A percentile compares a stretch with the other conserved stretches of the same genome.
Conservation (phyloP, 2,113 vertebrate species). For the Nycticryphes semicollaris region DNA sequence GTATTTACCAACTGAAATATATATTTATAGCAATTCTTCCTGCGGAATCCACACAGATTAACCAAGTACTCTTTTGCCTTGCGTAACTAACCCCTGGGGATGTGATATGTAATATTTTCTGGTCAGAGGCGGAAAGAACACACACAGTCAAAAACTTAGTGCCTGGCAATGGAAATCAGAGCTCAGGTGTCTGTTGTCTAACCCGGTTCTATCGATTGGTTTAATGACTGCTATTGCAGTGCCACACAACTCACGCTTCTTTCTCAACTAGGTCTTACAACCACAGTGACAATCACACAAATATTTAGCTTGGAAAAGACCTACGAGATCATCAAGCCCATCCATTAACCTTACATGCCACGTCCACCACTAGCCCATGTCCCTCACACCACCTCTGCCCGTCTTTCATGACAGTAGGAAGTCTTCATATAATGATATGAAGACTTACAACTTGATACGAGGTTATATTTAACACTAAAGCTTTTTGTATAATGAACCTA, state of each 20-base stretch:
- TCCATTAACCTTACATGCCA: not conserved
- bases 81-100: not conserved
- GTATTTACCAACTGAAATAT: not conserved
- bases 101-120: not conserved
- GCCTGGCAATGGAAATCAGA: not conserved
- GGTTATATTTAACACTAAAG: not conserved
- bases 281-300: not conserved
- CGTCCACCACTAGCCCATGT: not conserved
- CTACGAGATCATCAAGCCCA: not conserved
- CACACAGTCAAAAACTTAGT: not conserved
- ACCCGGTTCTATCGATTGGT: not conserved
- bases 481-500: not conserved
- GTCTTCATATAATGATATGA: not conserved
- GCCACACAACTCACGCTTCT: not conserved
- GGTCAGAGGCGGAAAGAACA: not conserved
- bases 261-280: not conserved
- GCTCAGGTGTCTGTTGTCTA: not conserved
- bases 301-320: not conserved
- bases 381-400: not conserved
- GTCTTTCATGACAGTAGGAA: not conserved
- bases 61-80: not conserved
- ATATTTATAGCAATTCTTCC: not conserved
- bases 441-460: not conserved
- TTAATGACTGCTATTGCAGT: not conserved
- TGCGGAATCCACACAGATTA: not conserved